phyloP scores from a whole-genome alignment of 2,113 vertebrate genomes.

The Tretioscincus oriximinensis region DNA sequence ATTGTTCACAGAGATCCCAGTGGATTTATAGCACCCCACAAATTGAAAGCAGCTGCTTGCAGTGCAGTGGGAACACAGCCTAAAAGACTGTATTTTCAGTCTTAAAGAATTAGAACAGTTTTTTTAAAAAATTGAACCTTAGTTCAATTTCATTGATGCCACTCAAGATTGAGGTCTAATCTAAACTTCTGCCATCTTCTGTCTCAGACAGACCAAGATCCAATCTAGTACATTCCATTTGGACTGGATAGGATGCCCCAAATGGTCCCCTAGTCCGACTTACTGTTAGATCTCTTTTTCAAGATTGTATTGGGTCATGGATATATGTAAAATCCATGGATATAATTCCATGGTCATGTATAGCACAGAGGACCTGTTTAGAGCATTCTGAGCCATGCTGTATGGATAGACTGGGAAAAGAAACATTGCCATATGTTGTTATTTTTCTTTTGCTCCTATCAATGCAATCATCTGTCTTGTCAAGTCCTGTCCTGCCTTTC shows the following conservation, averaged over 20 bases:
- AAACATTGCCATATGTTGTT: neutral
- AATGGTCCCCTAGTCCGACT: too few species aligned
- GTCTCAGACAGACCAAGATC: too few species aligned
- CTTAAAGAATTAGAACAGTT: neutral
- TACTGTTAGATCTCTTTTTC: neutral
- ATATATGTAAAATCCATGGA: too few species aligned
- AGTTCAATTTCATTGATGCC: neutral
- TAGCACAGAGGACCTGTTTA: neutral
- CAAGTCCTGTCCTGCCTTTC: slow-evolving; percentile 4
- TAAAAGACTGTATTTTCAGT: neutral
- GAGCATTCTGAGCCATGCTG: neutral
- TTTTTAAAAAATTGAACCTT: neutral
- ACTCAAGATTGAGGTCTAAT: too few species aligned
- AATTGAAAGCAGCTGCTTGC: too few species aligned
- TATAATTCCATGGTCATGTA: too few species aligned
- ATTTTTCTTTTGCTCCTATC: neutral
- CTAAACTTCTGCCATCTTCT: too few species aligned
- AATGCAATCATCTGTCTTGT: neutral
- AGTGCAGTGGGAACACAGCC: too few species aligned
- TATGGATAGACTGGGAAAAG: neutral
- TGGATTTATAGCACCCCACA: too few species aligned
- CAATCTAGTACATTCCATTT: too few species aligned
- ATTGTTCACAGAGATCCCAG: too few species aligned
- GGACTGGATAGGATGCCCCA: too few species aligned
- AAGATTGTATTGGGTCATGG: neutral